Base-by-base conservation (phyloP, 2,888 invertebrate genomes). In the Sarcophaga variegata region DNA sequence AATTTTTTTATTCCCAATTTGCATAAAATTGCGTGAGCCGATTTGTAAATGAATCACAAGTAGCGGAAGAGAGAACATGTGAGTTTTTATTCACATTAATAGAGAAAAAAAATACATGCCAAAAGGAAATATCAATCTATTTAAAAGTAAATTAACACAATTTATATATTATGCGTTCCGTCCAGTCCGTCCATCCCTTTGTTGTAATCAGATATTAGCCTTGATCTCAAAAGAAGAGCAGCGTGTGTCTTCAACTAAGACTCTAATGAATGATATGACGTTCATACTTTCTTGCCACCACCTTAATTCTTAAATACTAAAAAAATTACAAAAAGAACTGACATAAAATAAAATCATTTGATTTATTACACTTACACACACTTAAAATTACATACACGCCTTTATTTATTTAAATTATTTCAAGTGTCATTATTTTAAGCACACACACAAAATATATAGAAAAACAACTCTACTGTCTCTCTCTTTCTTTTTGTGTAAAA, bases 41-140 rank as follows among this genome's bases (percentile, higher is more conserved):
- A 83, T 60, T 74, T 22, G 6, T 25, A 80, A 83, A 83, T n/a
- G 63, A 83, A 80, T 6, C 1, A 6, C 1, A 1, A 83, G 79
- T 72, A 75, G 70, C 70, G 79, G 79, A n/a, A 63, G 54, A 20
- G 47, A 62, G 10, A 45, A 70, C n/a, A 49, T 12, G 5, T 47
- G 54, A 78, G 54, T 37, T 27, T 54, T 63, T 17, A 66, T 14
- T 27, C 20, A 62, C 70, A 37, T 37, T 63, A 25, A 45, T 8
- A 37, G 6, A 49, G 37, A 81, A 75, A 17, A 75, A 17, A 37
- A 37, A 37, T 4, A 37, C 6, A 62, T 37, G 37, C 37, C 37
- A 37, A 37, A 83, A 83, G 76, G 82, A 82, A 81, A 85, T 69
- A 78, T 85, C 78, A 85, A 85, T 86, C 75, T 84, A 54, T 80